These are phyloP conservation scores for Coleophora deauratella DNA, from an alignment of 2,888 invertebrate genomes.

Conservation along the genomic window DNA sequence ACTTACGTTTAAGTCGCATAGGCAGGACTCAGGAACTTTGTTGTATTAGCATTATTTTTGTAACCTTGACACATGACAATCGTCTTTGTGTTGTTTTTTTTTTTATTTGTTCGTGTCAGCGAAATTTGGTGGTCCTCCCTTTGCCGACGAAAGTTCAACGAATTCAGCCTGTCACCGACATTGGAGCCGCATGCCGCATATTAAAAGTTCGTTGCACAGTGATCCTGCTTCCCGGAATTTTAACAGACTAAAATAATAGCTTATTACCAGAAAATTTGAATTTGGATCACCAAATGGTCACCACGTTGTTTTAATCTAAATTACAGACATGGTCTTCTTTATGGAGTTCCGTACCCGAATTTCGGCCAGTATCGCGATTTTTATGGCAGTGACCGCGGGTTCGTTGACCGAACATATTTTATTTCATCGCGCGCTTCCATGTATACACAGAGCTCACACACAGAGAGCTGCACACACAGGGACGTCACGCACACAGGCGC, in stretches of 20 bases:
- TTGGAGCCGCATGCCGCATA: slow-evolving; percentile 40
- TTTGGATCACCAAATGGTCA: slow-evolving; percentile 11
- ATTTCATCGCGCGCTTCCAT: slow-evolving; percentile 74
- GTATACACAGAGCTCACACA: slow-evolving; percentile 62
- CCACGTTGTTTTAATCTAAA: slow-evolving; percentile 10
- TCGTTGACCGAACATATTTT: slow-evolving; percentile 74
- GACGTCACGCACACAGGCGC: slow-evolving; percentile 44
- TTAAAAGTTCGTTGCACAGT: slow-evolving; percentile 45
- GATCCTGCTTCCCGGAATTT: neutral
- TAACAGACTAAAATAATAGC: neutral
- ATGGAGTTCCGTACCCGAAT: slow-evolving; percentile 51
- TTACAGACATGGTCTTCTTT: slow-evolving; percentile 24
- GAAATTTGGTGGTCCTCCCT: slow-evolving; percentile 13
- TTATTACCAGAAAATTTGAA: slow-evolving; percentile 3
- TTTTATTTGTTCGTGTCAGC: slow-evolving; percentile 8
- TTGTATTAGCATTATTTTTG: slow-evolving; percentile 3
- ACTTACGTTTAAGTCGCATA: too few relatives aligned
- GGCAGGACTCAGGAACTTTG: too few relatives aligned
- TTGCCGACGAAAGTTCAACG: slow-evolving; percentile 11
- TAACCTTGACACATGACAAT: slow-evolving; percentile 14
- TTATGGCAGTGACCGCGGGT: slow-evolving; percentile 69
- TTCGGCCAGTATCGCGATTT: slow-evolving; percentile 72
- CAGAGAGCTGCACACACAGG: slow-evolving; percentile 25
- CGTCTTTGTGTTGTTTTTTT: slow-evolving; percentile 9
- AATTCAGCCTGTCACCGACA: slow-evolving; percentile 35